Evolutionary conservation across 2,888 invertebrate species (phyloP), one percentile per base, ranked within the genome.

Genomic region (Pachycephus smyrnensis): DNA sequence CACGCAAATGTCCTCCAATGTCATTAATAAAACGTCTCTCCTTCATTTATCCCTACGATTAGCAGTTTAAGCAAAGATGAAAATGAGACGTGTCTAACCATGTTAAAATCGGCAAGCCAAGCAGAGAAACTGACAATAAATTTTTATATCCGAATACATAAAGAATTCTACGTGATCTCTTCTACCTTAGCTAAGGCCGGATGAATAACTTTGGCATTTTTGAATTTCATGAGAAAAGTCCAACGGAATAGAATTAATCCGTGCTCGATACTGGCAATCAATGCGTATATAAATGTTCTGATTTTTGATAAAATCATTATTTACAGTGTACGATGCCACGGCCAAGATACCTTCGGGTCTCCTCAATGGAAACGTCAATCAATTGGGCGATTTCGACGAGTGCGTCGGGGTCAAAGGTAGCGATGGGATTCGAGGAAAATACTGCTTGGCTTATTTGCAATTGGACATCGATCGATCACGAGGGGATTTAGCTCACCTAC

Each of bases 371-470:
- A 95, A 95, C 85, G 93, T 93, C 11, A 95, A 95, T 91, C 95
- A 95, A 84, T 94, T 94, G 75, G 95, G 95, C 0, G 95, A 95
- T 90, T 95, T 94, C 85, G 95, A 95, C 90, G 94, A 95, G 87
- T 95, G 95, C 87, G 90, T 95, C 55, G 86, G 89, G 11, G 83
- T 90, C 69, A 86, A 89, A 68, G 88, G 89, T 79, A 88, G 88
- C 71, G 92, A 92, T 0, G 92, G 92, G 0, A 93, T 94, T 75
- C 90, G 89, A 73, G 95, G 95, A 4, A 93, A 95, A 89, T 95
- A 95, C 86, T 95, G 95, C 84, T 90, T 95, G 82, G 93, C 94
- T 12, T 94, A 94, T 81, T 90, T 95, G 68, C 94, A 95, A 87
- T 90, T 95, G 12, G 92, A 93, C 83, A 88, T 93, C 83, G 88